phyloP scores from a whole-genome alignment of 1,140 invertebrate genomes.

The Cylas formicarius region DNA sequence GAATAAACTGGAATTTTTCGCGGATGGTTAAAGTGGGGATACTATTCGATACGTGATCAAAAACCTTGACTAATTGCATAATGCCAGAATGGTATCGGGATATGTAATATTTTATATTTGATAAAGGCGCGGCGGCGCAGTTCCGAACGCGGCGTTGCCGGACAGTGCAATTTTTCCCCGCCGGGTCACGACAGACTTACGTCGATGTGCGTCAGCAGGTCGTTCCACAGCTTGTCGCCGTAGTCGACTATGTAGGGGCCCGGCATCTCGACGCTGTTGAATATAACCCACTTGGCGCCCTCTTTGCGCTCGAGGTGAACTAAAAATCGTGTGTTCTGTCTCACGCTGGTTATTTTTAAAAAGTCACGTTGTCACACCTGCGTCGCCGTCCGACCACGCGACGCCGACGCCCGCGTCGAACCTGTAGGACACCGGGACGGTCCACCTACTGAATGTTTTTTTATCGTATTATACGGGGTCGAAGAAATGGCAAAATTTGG shows the following conservation, averaged over 20 bases:
- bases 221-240: not conserved
- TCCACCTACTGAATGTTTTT: not conserved
- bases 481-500: no score
- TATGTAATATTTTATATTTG: slow-evolving; percentile 5
- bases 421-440: no score
- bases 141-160: no score
- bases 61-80: not conserved
- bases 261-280: not conserved
- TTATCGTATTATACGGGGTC: not conserved
- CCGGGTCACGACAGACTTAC: no score
- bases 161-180: no score
- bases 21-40: not conserved
- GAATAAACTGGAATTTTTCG: no score
- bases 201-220: not conserved
- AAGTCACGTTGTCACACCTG: not conserved
- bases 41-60: not conserved
- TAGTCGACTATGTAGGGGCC: not conserved
- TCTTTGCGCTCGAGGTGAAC: not conserved
- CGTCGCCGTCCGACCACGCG: no score
- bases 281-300: not conserved
- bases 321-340: not conserved
- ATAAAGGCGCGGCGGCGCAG: not conserved
- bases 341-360: not conserved
- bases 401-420: no score
- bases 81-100: not conserved